phyloP scores from a whole-genome alignment of 1,140 invertebrate species.

The Drosophila biarmipes region DNA sequence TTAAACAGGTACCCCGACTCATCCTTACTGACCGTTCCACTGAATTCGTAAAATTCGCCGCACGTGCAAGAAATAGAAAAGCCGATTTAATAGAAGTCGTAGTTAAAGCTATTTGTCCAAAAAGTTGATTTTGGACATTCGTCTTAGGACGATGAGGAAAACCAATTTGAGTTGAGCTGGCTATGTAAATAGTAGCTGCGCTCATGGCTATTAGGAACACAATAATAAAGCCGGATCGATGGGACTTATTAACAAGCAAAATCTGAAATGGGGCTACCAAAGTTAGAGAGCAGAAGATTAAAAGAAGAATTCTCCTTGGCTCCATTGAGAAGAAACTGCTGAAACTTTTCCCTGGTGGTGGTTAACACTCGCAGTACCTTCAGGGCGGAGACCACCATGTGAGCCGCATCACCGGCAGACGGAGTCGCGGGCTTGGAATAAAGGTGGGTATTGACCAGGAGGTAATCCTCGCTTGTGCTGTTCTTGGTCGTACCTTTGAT shows the following conservation, averaged over 20 bases:
- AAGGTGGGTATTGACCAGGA: slow-evolving; percentile 97
- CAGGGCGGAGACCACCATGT: slow-evolving; percentile 95
- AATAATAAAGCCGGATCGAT: slow-evolving; percentile 50
- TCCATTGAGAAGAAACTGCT: slow-evolving; percentile 92
- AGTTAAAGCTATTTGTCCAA: slow-evolving; percentile 64
- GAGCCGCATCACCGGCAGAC: slow-evolving; percentile 90
- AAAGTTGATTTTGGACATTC: slow-evolving; percentile 88
- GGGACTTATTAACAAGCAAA: slow-evolving; percentile 62
- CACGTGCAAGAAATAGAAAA: slow-evolving; percentile 84
- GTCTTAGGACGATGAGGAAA: slow-evolving; percentile 90
- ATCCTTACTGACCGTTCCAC: slow-evolving; percentile 85
- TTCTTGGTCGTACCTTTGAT: slow-evolving; percentile 88
- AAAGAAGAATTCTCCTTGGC: slow-evolving; percentile 87
- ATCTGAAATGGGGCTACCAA: slow-evolving; percentile 33
- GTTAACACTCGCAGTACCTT: slow-evolving; percentile 88
- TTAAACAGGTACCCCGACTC: slow-evolving; percentile 89
- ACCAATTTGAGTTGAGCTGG: slow-evolving; percentile 89
- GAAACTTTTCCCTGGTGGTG: slow-evolving; percentile 24
- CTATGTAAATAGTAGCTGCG: slow-evolving; percentile 84
- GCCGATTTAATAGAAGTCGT: too few relatives aligned
- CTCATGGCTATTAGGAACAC: slow-evolving; percentile 85
- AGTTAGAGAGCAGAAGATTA: background rate
- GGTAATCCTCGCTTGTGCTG: slow-evolving; percentile 78
- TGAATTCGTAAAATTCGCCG: slow-evolving; percentile 86
- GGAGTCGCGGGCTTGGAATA: slow-evolving; percentile 93